Evolutionary conservation across 2,888 invertebrate genomes (phyloP).

Genomic region (Stenodera caucasica): DNA sequence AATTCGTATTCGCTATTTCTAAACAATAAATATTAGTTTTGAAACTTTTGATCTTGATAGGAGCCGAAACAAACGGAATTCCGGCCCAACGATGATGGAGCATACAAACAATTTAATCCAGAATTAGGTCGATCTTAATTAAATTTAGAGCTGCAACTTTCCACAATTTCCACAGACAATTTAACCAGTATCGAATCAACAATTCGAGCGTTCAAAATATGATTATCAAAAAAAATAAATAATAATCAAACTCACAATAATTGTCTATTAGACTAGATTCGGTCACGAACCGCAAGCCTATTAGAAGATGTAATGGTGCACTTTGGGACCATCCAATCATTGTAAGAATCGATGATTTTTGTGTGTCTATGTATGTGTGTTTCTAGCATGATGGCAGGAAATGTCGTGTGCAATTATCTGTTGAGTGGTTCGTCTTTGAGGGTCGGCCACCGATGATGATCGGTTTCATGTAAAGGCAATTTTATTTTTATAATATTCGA

Average conservation of each 20-base stretch:
- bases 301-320: conserved; percentile 46
- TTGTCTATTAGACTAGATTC: conserved; percentile 45
- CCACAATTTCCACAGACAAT: neutral
- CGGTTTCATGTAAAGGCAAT: conserved; percentile 17
- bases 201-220: too few relatives aligned
- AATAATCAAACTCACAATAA: too few relatives aligned
- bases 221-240: too few relatives aligned
- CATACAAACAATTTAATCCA: conserved; percentile 17
- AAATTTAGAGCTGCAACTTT: neutral
- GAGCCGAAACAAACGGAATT: conserved; percentile 19
- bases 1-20: conserved; percentile 10
- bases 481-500: conserved; percentile 11
- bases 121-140: conserved; percentile 11
- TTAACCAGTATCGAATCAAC: too few relatives aligned
- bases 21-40: conserved; percentile 22
- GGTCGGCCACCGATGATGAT: conserved; percentile 28
- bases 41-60: conserved; percentile 22
- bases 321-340: conserved; percentile 41
- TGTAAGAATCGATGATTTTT: conserved; percentile 40
- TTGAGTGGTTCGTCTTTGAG: conserved; percentile 39
- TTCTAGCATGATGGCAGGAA: conserved; percentile 41
- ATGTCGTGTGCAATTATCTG: conserved; percentile 44
- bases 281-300: conserved; percentile 45
- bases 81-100: conserved; percentile 4
- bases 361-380: conserved; percentile 12